A percentile compares a stretch with the other conserved stretches of the same genome.
phyloP scores from a whole-genome alignment of 1,140 invertebrate genomes.

The Zaprionus taronus region DNA sequence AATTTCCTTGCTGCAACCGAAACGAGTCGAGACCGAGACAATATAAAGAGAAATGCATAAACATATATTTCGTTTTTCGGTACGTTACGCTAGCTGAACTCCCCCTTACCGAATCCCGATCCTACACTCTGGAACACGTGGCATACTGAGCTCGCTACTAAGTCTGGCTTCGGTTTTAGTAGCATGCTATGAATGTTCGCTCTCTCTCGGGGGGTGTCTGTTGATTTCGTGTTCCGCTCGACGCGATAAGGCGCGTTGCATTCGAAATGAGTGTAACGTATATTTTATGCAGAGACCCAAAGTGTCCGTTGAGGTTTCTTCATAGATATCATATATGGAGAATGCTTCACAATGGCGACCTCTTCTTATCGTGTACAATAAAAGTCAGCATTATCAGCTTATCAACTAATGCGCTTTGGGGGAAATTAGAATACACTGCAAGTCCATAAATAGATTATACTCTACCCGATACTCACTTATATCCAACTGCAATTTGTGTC shows the following conservation, averaged over 20 bases:
- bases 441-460: not conserved
- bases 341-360: slow-evolving; percentile 66
- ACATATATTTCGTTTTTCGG: slow-evolving; percentile 51
- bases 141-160: slow-evolving; percentile 35
- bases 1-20: slow-evolving; percentile 66
- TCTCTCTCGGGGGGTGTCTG: slow-evolving; percentile 45
- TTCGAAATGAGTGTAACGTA: slow-evolving; percentile 80
- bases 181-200: not conserved
- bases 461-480: not conserved
- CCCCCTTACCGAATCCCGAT: slow-evolving; percentile 15
- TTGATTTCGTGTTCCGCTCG: slow-evolving; percentile 57
- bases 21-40: slow-evolving; percentile 3
- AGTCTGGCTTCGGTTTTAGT: slow-evolving; percentile 11
- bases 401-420: slow-evolving; percentile 30
- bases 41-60: slow-evolving; percentile 22
- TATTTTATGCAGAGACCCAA: slow-evolving; percentile 68
- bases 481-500: slow-evolving; percentile 30
- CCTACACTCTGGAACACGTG: slow-evolving; percentile 54
- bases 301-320: slow-evolving; percentile 53
- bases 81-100: slow-evolving; percentile 67
- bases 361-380: slow-evolving; percentile 12
- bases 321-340: slow-evolving; percentile 33
- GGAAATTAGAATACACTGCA: not conserved
- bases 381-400: slow-evolving; percentile 19
- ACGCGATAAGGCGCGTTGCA: slow-evolving; percentile 70